Base-by-base conservation (phyloP, 2,113 vertebrate genomes). In the Lycaon pictus region DNA sequence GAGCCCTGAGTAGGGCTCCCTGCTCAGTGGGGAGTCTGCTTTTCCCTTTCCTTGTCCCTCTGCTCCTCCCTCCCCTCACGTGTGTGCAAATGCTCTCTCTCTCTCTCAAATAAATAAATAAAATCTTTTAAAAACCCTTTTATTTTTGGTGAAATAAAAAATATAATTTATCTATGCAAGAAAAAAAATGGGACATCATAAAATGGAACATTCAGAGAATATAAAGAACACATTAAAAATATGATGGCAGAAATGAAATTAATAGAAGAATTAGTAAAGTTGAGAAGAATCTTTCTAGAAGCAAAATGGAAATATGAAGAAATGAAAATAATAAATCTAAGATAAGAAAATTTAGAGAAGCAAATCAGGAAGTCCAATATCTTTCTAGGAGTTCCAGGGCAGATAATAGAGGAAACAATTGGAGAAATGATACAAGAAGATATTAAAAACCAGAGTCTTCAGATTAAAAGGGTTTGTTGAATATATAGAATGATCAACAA, bases 321-420 rank as follows among this genome's bases (percentile, higher is more conserved):
- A 65, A 83, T 76, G 67, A 43, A 93, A 96, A 83, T 67, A 74
- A 85, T 43, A 89, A 15, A 58, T 79, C 86, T 29, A 76, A 93
- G 27, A 58, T 86, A 81, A 71, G 35, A 80, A 65, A 53, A 69
- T 51, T 80, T 53, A 55, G 23, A 83, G 16, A 71, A 87, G 6
- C 16, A 58, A 37, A 48, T 35, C 35, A 72, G 37, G 65, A 88
- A 82, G 56, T 63, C 16, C 51, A 58, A 32, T 67, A n/a, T 48
- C 35, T 88, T 65, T 12, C 23, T 43, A 22, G 22, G 77, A 60
- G 17, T 67, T 76, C 48, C 12, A 88, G 84, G 51, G 29, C 32
- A 74, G 23, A 51, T 83, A 88, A 27, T 3, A 80, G 35, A 82
- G 37, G 15, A 93, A 96, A 88, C 29, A 9, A 35, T 82, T 58